Percentiles rank a stretch among this genome's conserved stretches.
These are phyloP conservation scores for Strigamia crassipes DNA, from an alignment of 2,888 invertebrate genomes.

Conservation along the genomic window DNA sequence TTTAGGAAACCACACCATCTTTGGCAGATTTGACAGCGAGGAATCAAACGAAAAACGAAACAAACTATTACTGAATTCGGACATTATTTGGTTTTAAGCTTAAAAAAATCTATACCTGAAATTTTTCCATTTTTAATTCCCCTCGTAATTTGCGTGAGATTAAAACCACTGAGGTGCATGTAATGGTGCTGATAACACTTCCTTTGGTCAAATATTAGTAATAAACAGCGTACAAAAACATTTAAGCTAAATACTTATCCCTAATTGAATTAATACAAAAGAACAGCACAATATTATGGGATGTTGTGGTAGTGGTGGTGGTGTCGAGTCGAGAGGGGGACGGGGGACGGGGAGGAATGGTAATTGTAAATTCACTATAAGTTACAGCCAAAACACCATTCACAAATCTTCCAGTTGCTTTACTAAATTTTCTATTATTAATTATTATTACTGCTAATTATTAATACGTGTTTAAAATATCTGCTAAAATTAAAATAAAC, in stretches of 20 bases:
- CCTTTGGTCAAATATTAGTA: constrained; percentile 32
- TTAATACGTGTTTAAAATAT: constrained; percentile 7
- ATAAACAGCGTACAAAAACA: constrained; percentile 25
- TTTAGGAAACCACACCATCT: constrained; percentile 4
- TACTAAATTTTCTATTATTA: constrained; percentile 12
- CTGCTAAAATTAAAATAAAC: constrained; percentile 2
- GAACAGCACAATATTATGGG: constrained; percentile 20
- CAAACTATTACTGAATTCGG: background rate
- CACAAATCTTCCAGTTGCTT: constrained; percentile 20
- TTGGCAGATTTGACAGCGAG: constrained; percentile 3
- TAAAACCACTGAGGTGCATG: constrained; percentile 25
- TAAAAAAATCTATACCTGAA: constrained; percentile 20
- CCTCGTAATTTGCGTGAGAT: background rate
- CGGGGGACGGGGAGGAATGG: background rate
- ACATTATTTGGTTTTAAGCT: constrained; percentile 23
- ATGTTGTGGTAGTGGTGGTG: background rate
- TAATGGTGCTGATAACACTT: constrained; percentile 12
- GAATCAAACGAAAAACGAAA: background rate
- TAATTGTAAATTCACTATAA: background rate
- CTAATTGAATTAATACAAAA: constrained; percentile 29
- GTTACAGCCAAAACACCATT: background rate
- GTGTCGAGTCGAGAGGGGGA: background rate
- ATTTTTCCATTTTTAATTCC: background rate
- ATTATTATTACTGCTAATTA: background rate
- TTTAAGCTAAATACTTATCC: background rate